Evolutionary conservation across 2,888 invertebrate species (phyloP).

Genomic region (Panzeria rudis): DNA sequence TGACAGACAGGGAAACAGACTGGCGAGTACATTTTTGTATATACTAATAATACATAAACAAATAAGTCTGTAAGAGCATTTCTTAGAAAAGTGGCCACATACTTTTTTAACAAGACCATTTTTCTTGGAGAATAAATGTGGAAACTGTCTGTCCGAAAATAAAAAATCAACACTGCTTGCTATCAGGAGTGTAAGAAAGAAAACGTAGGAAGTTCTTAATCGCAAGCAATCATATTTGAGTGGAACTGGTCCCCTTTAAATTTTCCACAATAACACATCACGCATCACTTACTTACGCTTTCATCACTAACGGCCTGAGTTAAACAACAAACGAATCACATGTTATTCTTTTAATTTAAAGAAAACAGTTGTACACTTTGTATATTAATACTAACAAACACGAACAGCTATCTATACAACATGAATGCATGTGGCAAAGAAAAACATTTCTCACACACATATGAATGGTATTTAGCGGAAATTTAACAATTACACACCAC

Average conservation of each 20-base stretch:
- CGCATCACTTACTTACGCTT: slow-evolving; percentile 28
- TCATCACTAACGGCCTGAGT: slow-evolving; percentile 18
- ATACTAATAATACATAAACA: neutral
- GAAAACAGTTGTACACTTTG: slow-evolving; percentile 19
- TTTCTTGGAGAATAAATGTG: neutral
- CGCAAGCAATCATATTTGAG: neutral
- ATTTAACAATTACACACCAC: slow-evolving; percentile 60
- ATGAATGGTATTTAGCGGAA: slow-evolving; percentile 57
- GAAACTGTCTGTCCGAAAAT: neutral
- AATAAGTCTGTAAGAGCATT: neutral
- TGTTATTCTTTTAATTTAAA: slow-evolving; percentile 33
- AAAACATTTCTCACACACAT: slow-evolving; percentile 40
- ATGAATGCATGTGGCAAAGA: slow-evolving; percentile 1
- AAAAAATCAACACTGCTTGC: neutral
- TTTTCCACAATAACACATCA: neutral
- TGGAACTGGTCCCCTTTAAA: slow-evolving; percentile 21
- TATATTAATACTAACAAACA: neutral
- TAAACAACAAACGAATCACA: slow-evolving; percentile 26
- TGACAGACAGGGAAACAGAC: neutral
- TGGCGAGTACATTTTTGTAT: neutral
- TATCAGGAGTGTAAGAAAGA: neutral
- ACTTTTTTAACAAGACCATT: neutral
- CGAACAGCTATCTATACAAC: neutral
- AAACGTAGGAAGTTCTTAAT: too few relatives aligned
- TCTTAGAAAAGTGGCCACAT: slow-evolving; percentile 38